Evolutionary conservation across 2,888 invertebrate genomes (phyloP).

Genomic region (Agonopterix heracliana): DNA sequence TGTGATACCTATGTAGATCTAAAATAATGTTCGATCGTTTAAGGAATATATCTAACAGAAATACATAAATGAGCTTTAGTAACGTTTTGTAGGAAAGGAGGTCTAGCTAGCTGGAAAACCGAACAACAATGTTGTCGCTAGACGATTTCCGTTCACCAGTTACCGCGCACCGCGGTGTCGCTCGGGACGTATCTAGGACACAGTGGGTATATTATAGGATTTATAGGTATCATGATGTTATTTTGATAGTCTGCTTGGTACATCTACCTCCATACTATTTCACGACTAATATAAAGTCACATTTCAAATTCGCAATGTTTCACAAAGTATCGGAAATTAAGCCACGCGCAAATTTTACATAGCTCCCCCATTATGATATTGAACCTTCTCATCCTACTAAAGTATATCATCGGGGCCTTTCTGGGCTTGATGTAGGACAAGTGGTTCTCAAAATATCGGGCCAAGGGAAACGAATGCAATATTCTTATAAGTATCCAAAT

Average conservation of each 20-base stretch:
- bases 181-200: slow-evolving; percentile 63
- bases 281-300: not conserved
- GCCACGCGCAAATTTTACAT: not conserved
- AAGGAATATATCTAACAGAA: not conserved
- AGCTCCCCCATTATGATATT: no score
- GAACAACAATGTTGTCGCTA: slow-evolving; percentile 68
- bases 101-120: slow-evolving; percentile 24
- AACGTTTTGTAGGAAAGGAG: not conserved
- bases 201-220: slow-evolving; percentile 13
- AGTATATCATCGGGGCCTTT: no score
- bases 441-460: no score
- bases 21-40: not conserved
- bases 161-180: slow-evolving; percentile 27
- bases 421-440: no score
- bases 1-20: no score
- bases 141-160: slow-evolving; percentile 66
- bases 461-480: no score
- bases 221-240: not conserved
- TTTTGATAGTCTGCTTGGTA: not conserved
- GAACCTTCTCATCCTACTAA: no score
- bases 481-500: no score
- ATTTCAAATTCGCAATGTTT: not conserved
- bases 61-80: not conserved
- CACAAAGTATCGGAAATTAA: not conserved
- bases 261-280: not conserved